phyloP scores from a whole-genome alignment of 2,888 invertebrate genomes.

The Pediacus dermestoides region DNA sequence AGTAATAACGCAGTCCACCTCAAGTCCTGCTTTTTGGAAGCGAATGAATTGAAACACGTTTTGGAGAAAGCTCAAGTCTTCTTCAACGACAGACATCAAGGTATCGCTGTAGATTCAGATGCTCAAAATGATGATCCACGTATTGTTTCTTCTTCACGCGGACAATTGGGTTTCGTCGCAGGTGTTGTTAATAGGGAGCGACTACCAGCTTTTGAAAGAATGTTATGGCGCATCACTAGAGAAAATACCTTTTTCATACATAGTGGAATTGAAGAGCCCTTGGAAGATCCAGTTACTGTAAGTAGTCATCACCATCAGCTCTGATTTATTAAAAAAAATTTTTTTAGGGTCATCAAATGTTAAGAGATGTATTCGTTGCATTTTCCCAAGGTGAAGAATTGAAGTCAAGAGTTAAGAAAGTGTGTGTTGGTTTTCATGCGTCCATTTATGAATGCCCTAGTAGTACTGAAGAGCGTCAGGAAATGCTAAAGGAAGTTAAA shows the following conservation, averaged over 20 bases:
- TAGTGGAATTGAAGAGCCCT: conserved; percentile 77
- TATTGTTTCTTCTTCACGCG: conserved; percentile 49
- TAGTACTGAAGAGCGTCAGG: conserved; percentile 75
- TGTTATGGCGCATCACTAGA: conserved; percentile 90
- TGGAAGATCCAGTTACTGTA: conserved; percentile 82
- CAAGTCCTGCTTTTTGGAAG: conserved; percentile 85
- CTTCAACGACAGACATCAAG: conserved; percentile 78
- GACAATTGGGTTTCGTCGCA: conserved; percentile 68
- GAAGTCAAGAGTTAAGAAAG: conserved; percentile 86
- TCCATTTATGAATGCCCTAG: conserved; percentile 91
- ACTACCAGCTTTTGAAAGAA: conserved; percentile 84
- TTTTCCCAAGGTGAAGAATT: conserved; percentile 92
- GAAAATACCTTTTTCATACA: conserved; percentile 90
- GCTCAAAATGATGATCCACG: conserved; percentile 49
- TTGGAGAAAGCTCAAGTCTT: conserved; percentile 88
- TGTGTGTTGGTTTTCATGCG: conserved; percentile 90
- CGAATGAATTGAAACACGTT: conserved; percentile 88
- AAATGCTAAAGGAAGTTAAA: conserved; percentile 87
- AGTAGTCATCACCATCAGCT: conserved; percentile 38
- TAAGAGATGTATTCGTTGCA: conserved; percentile 86
- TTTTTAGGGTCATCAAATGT: conserved; percentile 76
- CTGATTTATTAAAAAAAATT: conserved; percentile 4
- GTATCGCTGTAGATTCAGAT: conserved; percentile 59
- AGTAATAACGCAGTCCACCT: conserved; percentile 90
- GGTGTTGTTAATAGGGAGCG: conserved; percentile 89